Evolutionary conservation across 1,140 invertebrate species (phyloP).

Genomic region (Drosophila bocki): DNA sequence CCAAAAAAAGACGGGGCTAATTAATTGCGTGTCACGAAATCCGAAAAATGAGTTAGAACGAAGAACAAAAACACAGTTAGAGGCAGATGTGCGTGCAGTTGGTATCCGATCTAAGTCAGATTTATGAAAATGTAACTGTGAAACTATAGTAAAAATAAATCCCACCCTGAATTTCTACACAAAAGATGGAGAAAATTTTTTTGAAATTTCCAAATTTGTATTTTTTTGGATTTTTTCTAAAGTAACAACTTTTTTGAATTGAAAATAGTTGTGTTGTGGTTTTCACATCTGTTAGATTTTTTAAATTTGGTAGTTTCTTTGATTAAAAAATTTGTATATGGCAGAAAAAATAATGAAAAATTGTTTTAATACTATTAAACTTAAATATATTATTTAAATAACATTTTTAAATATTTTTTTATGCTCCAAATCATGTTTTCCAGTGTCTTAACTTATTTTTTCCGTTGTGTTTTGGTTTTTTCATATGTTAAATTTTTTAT

Average conservation of each 20-base stretch:
- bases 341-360: background rate
- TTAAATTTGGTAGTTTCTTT: background rate
- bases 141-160: background rate
- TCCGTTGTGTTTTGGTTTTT: too few relatives aligned
- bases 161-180: background rate
- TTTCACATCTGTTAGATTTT: background rate
- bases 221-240: too few relatives aligned
- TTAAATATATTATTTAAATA: too few relatives aligned
- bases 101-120: background rate
- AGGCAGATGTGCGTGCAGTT: constrained; percentile 3
- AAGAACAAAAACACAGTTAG: constrained; percentile 31
- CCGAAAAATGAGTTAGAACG: background rate
- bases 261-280: too few relatives aligned
- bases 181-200: background rate
- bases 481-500: too few relatives aligned
- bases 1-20: constrained; percentile 22
- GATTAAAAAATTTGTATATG: background rate
- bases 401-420: too few relatives aligned
- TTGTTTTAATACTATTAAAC: background rate
- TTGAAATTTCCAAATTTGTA: background rate
- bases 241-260: too few relatives aligned
- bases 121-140: background rate
- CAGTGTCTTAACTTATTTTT: too few relatives aligned
- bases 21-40: constrained; percentile 44
- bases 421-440: too few relatives aligned